Conservation (phyloP, 2,113 vertebrate genomes). For the Psophia crepitans region DNA sequence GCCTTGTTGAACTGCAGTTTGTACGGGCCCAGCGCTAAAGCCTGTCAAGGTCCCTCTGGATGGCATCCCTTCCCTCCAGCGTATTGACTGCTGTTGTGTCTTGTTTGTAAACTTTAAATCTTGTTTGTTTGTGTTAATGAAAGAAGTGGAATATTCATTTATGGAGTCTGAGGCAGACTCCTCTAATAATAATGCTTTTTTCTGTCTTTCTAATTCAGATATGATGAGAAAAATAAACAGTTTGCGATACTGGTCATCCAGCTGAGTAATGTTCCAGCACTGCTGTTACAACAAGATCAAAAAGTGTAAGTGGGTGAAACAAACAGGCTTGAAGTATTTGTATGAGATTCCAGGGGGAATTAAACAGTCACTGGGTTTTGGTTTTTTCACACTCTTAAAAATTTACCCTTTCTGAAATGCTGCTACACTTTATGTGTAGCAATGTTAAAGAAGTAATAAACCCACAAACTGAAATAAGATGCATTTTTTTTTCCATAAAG, state of each 20-base stretch:
- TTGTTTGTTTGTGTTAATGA: neutral
- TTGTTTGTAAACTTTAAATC: neutral
- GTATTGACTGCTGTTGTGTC: too few relatives aligned
- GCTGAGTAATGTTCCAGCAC: slow-evolving; percentile 82
- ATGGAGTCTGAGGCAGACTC: neutral
- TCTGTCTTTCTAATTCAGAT: slow-evolving; percentile 67
- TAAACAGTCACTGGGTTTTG: neutral
- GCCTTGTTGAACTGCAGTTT: too few relatives aligned
- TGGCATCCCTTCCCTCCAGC: too few relatives aligned
- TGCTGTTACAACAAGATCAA: slow-evolving; percentile 81
- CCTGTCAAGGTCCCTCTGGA: too few relatives aligned
- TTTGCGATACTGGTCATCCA: slow-evolving; percentile 88
- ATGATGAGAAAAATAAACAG: slow-evolving; percentile 88
- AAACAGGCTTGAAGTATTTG: neutral
- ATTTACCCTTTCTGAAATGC: neutral
- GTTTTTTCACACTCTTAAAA: neutral
- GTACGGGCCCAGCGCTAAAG: too few relatives aligned
- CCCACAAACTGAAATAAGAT: neutral
- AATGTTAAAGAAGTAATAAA: neutral
- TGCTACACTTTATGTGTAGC: neutral
- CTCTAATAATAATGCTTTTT: neutral
- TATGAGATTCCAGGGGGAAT: neutral
- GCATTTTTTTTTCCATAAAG: neutral
- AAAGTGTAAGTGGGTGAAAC: slow-evolving; percentile 82
- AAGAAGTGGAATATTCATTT: neutral